Conservation (phyloP, 2,797 vertebrate species). For the Ceryle rudis region DNA sequence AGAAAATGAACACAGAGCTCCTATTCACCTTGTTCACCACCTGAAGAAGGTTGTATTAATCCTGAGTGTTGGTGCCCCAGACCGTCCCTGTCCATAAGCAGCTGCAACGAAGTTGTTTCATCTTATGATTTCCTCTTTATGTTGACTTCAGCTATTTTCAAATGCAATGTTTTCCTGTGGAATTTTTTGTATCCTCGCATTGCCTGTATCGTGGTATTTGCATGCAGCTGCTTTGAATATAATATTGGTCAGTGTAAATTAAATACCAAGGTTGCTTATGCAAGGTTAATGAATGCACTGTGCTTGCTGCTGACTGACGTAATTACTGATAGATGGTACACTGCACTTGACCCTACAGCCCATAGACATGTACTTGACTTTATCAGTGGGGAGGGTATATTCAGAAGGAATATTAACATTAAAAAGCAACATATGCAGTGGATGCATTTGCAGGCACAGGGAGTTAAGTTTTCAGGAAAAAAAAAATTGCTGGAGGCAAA, state of each 20-base stretch:
- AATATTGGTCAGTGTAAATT: background rate
- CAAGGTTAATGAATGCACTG: conserved; percentile 2
- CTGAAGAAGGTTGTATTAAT: background rate
- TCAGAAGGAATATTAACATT: background rate
- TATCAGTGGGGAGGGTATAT: background rate
- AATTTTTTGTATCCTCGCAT: background rate
- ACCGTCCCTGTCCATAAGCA: conserved; percentile 6
- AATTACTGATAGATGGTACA: background rate
- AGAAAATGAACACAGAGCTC: background rate
- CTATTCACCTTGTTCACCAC: background rate
- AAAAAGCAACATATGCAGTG: background rate
- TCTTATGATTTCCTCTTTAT: conserved; percentile 30
- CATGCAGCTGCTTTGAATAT: background rate
- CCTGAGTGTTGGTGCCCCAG: background rate
- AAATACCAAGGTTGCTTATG: background rate
- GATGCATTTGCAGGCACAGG: background rate
- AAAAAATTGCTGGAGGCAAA: background rate
- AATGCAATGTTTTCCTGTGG: background rate
- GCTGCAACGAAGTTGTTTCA: conserved; percentile 35
- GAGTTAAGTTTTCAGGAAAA: background rate
- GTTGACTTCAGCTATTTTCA: background rate
- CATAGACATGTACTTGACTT: background rate
- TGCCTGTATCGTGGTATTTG: background rate
- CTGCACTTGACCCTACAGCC: background rate
- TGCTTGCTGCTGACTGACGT: background rate